phyloP scores from a whole-genome alignment of 2,113 vertebrate species.

The Xenotilapia flavipinnis region DNA sequence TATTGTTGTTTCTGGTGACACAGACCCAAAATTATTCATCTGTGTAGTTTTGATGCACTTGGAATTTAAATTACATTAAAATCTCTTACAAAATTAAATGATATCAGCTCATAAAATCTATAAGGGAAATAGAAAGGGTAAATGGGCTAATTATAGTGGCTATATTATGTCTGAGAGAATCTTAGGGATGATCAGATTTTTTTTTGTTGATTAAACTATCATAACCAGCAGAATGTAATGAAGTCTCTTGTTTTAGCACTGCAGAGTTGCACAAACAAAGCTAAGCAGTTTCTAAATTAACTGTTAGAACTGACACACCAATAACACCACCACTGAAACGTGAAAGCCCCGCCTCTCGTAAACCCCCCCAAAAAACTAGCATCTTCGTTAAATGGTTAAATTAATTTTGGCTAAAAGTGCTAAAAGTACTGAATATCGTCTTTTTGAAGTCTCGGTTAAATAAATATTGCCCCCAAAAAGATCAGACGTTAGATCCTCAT shows the following conservation, averaged over 20 bases:
- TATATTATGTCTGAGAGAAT: neutral
- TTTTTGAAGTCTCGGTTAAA: neutral
- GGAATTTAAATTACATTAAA: neutral
- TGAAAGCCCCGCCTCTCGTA: neutral
- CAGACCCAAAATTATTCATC: neutral
- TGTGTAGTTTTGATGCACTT: neutral
- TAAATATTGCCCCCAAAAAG: neutral
- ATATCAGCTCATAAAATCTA: neutral
- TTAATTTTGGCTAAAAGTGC: neutral
- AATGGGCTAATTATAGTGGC: neutral
- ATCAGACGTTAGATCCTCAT: neutral
- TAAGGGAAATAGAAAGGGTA: neutral
- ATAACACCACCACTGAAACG: neutral
- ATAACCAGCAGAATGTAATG: neutral
- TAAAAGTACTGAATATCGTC: neutral
- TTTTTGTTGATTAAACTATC: neutral
- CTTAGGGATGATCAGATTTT: neutral
- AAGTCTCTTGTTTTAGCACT: neutral
- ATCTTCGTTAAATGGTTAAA: neutral
- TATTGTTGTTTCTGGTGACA: neutral
- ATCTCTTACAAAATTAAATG: neutral
- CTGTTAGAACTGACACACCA: neutral
- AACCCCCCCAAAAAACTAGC: neutral
- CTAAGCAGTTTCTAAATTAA: slow-evolving; percentile 9
- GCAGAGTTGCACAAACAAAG: neutral